Conservation (phyloP, 2,888 invertebrate genomes). For the Callimorpha dominula region DNA sequence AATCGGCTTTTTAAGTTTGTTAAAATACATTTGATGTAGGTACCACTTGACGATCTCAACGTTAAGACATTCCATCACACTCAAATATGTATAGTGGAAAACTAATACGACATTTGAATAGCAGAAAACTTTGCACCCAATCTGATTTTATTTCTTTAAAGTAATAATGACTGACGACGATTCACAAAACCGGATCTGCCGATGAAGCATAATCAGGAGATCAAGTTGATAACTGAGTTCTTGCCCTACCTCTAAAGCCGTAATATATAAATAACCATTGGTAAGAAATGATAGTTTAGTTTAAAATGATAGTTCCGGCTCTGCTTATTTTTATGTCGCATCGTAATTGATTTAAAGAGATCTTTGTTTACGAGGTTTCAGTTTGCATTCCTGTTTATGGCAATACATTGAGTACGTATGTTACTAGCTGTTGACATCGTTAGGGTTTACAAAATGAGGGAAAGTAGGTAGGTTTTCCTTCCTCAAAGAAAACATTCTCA, state of each 20-base stretch:
- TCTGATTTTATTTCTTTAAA: background rate
- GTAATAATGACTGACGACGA: background rate
- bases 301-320: background rate
- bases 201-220: background rate
- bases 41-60: too few relatives aligned
- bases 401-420: background rate
- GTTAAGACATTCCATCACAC: too few relatives aligned
- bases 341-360: background rate
- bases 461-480: background rate
- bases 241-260: background rate
- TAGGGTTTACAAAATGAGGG: background rate
- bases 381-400: background rate
- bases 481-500: background rate
- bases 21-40: too few relatives aligned
- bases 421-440: background rate
- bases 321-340: background rate
- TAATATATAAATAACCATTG: background rate
- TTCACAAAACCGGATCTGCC: background rate
- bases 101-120: background rate
- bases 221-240: too few relatives aligned
- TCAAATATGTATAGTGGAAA: too few relatives aligned
- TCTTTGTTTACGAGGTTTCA: background rate
- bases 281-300: background rate
- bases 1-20: too few relatives aligned
- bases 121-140: background rate